Conservation (phyloP, 2,888 invertebrate genomes). For the Limenitis camilla region DNA sequence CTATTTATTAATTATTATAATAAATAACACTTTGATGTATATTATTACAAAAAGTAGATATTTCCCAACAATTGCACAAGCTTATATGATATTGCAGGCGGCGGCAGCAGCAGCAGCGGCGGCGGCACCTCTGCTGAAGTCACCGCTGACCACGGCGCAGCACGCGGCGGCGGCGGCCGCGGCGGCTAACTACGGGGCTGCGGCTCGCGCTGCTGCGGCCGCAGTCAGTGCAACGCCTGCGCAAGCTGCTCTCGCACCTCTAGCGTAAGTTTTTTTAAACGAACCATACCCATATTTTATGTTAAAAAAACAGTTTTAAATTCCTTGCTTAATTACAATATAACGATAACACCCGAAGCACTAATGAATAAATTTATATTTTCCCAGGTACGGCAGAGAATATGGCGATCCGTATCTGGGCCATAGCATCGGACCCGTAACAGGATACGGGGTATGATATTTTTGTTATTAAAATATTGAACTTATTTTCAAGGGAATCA, state of each 20-base stretch:
- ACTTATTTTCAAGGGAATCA: neutral
- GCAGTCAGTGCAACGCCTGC: conserved; percentile 80
- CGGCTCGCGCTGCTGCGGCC: conserved; percentile 87
- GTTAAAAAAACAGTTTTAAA: too few relatives aligned
- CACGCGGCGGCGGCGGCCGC: conserved; percentile 92
- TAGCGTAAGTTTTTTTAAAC: conserved; percentile 42
- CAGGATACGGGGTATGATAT: conserved; percentile 93
- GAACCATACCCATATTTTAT: too few relatives aligned
- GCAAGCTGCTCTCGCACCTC: conserved; percentile 64
- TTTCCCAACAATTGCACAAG: too few relatives aligned
- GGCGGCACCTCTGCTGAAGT: conserved; percentile 86
- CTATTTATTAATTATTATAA: too few relatives aligned
- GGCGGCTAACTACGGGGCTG: conserved; percentile 89
- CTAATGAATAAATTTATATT: neutral
- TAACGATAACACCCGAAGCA: neutral
- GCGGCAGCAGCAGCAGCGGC: conserved; percentile 82
- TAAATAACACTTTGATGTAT: too few relatives aligned
- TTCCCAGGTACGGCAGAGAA: conserved; percentile 87
- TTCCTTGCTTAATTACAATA: neutral
- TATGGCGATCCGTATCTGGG: conserved; percentile 95
- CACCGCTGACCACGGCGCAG: conserved; percentile 87
- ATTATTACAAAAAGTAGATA: too few relatives aligned
- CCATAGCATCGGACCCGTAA: conserved; percentile 96
- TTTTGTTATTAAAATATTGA: neutral
- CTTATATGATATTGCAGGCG: conserved; percentile 50